A percentile compares a stretch with the other conserved stretches of the same genome.
Evolutionary conservation across 2,113 vertebrate species (phyloP).

Genomic region (Salvator merianae): DNA sequence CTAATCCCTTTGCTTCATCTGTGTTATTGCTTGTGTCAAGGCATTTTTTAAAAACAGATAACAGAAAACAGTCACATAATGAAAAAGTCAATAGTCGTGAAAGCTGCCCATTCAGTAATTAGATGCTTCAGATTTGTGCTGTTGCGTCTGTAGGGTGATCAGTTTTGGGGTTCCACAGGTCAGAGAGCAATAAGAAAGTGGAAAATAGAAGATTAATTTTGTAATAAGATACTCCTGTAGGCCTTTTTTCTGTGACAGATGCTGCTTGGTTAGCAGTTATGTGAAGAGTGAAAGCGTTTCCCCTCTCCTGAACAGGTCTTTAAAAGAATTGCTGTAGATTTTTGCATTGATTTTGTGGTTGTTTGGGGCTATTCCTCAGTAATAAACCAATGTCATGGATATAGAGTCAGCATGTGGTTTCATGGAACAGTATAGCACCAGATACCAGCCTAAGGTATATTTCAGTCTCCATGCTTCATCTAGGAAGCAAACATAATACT

Average conservation of each 20-base stretch:
- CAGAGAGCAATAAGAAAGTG: not conserved
- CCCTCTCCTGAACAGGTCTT: not conserved
- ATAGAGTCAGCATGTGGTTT: not conserved
- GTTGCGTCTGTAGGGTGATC: not conserved
- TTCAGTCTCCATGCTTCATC: not conserved
- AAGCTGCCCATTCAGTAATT: not conserved
- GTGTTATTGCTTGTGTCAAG: not conserved
- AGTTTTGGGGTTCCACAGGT: not conserved
- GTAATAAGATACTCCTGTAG: not conserved
- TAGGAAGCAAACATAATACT: not conserved
- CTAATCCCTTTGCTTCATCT: not conserved
- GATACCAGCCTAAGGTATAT: not conserved
- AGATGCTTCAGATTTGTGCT: not conserved
- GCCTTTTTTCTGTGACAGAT: not conserved
- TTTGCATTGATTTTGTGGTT: conserved; percentile 6
- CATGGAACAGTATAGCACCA: not conserved
- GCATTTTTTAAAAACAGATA: not conserved
- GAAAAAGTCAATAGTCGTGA: not conserved
- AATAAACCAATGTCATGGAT: not conserved
- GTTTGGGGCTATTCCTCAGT: not conserved
- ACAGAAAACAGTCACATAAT: not conserved
- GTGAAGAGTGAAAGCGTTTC: too few relatives aligned
- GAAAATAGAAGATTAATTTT: not conserved
- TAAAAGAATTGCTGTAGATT: not conserved
- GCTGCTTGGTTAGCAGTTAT: not conserved